Evolutionary conservation across 2,888 invertebrate species (phyloP), one percentile per base, ranked within the genome.

Genomic region (Microdon myrmicae): DNA sequence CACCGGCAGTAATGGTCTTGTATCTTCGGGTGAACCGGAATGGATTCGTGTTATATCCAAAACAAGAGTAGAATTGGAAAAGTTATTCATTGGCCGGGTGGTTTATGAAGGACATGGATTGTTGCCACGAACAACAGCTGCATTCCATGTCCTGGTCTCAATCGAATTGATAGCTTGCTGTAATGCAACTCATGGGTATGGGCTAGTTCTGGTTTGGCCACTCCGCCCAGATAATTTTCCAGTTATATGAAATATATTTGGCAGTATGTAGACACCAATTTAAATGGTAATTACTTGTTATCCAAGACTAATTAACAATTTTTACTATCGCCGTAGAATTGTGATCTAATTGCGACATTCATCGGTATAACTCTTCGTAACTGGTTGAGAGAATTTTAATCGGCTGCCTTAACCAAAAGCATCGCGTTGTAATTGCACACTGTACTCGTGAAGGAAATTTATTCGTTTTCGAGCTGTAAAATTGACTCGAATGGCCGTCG

Each of bases 401-500:
- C n/a, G n/a, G n/a, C n/a, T n/a, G n/a, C n/a, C n/a, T n/a, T n/a
- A n/a, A n/a, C n/a, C n/a, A n/a, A n/a, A n/a, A n/a, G n/a, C n/a
- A n/a, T n/a, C n/a, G n/a, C n/a, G n/a, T n/a, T n/a, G n/a, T n/a
- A n/a, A n/a, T n/a, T n/a, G n/a, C n/a, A n/a, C n/a, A n/a, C n/a
- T n/a, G n/a, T n/a, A n/a, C n/a, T 22, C 13, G 35, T 41, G 41
- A 14, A 35, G 31, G 17, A 53, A 37, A 59, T 37, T 16, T 47
- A 59, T 59, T 23, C 37, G 13, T 13, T 44, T 34, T 20, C 38
- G 19, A 25, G 7, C 28, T 28, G 28, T 23, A 38, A 39, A 53
- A 35, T 53, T 28, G 41, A 47, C 35, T 47, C 35, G 32, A 39
- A n/a, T n/a, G n/a, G n/a, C n/a, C n/a, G n/a, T n/a, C n/a, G n/a